A percentile compares a stretch with the other conserved stretches of the same genome.
phyloP scores from a whole-genome alignment of 2,113 vertebrate species.

The Eulemur macaco region DNA sequence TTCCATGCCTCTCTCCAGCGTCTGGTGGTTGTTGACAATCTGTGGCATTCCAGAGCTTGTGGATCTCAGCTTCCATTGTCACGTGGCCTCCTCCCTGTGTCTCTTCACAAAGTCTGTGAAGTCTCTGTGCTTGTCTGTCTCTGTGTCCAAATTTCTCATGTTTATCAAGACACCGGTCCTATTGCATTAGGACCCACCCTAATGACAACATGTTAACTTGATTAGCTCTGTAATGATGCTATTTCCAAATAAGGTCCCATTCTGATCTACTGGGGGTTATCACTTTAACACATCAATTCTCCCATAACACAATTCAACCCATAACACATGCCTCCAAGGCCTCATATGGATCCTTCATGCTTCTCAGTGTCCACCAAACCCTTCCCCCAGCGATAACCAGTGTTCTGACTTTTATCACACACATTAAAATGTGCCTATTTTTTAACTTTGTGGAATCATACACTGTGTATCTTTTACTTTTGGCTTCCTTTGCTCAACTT shows the following conservation, averaged over 20 bases:
- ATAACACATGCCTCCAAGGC: background rate
- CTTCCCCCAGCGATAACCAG: fast-evolving
- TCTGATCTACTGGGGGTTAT: background rate
- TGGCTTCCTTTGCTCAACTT: background rate
- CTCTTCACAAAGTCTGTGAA: too few species aligned
- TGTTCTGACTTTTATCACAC: background rate
- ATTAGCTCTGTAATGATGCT: background rate
- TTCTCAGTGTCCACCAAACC: background rate
- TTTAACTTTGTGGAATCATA: background rate
- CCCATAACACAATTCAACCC: background rate
- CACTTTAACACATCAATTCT: background rate
- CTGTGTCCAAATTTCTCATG: background rate
- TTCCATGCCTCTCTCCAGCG: too few species aligned
- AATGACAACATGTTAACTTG: background rate
- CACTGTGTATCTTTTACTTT: background rate
- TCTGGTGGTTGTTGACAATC: too few species aligned
- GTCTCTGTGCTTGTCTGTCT: background rate
- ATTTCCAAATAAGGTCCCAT: background rate
- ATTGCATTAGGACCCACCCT: background rate
- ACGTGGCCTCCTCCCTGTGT: background rate
- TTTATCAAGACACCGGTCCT: background rate
- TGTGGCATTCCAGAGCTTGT: background rate
- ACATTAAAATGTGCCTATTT: background rate
- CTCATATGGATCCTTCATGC: background rate
- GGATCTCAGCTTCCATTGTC: background rate